Evolutionary conservation across 2,888 invertebrate species (phyloP).

Genomic region (Parnassius apollo): DNA sequence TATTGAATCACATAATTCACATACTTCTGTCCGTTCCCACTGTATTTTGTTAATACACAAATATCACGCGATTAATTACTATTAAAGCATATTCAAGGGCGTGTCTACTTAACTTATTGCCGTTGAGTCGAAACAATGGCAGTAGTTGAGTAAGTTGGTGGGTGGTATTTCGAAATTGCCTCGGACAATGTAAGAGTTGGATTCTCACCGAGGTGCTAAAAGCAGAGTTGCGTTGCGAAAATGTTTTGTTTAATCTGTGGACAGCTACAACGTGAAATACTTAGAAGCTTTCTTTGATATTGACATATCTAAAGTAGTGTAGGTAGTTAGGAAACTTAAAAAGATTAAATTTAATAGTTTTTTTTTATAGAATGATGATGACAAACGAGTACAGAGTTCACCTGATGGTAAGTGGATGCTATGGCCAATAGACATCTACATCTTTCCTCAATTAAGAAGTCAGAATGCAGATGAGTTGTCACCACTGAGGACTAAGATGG

Average conservation of each 20-base stretch:
- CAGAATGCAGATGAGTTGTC: too few relatives aligned
- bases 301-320: too few relatives aligned
- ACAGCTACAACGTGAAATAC: neutral
- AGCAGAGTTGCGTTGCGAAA: slow-evolving; percentile 17
- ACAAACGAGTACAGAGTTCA: too few relatives aligned
- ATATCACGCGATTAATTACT: slow-evolving; percentile 27
- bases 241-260: slow-evolving; percentile 12
- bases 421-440: too few relatives aligned
- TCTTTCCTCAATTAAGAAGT: too few relatives aligned
- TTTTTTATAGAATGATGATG: too few relatives aligned
- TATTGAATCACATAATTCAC: slow-evolving; percentile 23
- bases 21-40: slow-evolving; percentile 17
- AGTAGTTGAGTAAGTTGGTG: slow-evolving; percentile 24
- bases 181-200: slow-evolving; percentile 27
- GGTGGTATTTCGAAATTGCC: slow-evolving; percentile 27
- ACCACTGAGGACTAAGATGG: too few relatives aligned
- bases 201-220: slow-evolving; percentile 27
- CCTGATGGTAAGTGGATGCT: too few relatives aligned
- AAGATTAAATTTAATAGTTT: too few relatives aligned
- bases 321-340: too few relatives aligned
- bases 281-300: too few relatives aligned
- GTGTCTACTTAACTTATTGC: slow-evolving; percentile 28
- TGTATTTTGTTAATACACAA: slow-evolving; percentile 24
- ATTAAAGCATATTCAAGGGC: slow-evolving; percentile 29
- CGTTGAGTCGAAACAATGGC: slow-evolving; percentile 26